phyloP scores from a whole-genome alignment of 1,140 invertebrate species.

The Zelostemma sp. region DNA sequence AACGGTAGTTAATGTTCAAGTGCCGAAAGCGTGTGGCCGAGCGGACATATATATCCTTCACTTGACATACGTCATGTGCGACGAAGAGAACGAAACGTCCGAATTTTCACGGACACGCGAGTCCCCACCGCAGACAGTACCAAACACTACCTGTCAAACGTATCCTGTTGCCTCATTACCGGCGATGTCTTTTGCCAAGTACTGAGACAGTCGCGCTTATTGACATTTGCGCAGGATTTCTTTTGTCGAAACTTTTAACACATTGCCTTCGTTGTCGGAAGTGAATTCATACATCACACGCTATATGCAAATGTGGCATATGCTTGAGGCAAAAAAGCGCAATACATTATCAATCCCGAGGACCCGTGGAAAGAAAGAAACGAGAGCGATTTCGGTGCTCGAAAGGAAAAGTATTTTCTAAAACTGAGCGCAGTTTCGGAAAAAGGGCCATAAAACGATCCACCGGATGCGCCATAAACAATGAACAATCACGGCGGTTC shows the following conservation, averaged over 20 bases:
- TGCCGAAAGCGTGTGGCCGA: too few relatives aligned
- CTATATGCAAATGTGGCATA: constrained; percentile 64
- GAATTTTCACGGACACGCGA: constrained; percentile 36
- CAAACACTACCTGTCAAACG: constrained; percentile 10
- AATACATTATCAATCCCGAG: constrained; percentile 52
- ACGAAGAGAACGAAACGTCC: constrained; percentile 22
- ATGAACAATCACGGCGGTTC: constrained; percentile 51
- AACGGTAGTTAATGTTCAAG: too few relatives aligned
- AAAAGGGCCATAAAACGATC: constrained; percentile 53
- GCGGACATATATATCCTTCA: too few relatives aligned
- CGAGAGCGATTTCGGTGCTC: too few relatives aligned
- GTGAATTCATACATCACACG: constrained; percentile 54
- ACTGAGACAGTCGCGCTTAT: not conserved
- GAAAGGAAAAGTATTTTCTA: constrained; percentile 10
- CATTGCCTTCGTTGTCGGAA: constrained; percentile 50
- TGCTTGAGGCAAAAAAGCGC: constrained; percentile 52
- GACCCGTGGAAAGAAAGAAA: not conserved
- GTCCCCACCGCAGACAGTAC: constrained; percentile 6
- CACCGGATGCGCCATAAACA: constrained; percentile 51
- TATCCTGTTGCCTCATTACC: constrained; percentile 18
- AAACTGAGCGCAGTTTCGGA: too few relatives aligned
- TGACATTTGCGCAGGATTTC: constrained; percentile 15
- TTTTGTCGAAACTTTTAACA: constrained; percentile 51
- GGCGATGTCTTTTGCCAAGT: constrained; percentile 7
- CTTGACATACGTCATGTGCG: constrained; percentile 31